phyloP scores from a whole-genome alignment of 2,113 vertebrate genomes.

The Bothrops jararaca region DNA sequence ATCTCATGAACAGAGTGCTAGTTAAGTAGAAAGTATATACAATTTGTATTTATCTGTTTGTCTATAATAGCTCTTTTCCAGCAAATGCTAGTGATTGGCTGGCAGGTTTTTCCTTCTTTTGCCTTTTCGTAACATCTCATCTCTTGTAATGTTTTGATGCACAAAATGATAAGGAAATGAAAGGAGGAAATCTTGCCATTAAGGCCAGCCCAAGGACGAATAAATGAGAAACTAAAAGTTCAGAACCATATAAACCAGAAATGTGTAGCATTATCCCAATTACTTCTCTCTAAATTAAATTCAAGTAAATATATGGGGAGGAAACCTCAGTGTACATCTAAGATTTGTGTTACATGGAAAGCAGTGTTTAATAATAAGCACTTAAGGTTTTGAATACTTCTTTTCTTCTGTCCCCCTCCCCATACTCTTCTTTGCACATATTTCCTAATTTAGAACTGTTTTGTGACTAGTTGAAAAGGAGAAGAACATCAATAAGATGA shows the following conservation, averaged over 20 bases:
- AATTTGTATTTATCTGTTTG: neutral
- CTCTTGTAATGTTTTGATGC: too few species aligned
- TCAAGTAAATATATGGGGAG: neutral
- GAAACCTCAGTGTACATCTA: neutral
- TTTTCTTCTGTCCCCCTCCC: neutral
- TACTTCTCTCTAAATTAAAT: neutral
- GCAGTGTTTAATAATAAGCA: neutral
- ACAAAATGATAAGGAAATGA: neutral
- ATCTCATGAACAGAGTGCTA: neutral
- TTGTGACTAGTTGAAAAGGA: neutral
- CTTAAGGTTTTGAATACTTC: neutral
- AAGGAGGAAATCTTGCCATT: neutral
- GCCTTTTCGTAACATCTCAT: too few species aligned
- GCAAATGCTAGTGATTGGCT: neutral
- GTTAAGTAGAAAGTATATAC: neutral
- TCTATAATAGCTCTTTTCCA: neutral
- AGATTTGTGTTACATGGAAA: neutral
- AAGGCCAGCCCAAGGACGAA: neutral
- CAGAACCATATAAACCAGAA: neutral
- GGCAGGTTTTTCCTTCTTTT: neutral
- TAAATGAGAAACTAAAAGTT: neutral
- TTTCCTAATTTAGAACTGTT: neutral
- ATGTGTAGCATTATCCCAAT: neutral
- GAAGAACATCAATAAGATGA: neutral
- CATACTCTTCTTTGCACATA: neutral